Percentiles rank a stretch among this genome's conserved stretches.
These are phyloP conservation scores for Pipistrellus nathusii DNA, from an alignment of 2,797 vertebrate genomes.

Conservation along the genomic window DNA sequence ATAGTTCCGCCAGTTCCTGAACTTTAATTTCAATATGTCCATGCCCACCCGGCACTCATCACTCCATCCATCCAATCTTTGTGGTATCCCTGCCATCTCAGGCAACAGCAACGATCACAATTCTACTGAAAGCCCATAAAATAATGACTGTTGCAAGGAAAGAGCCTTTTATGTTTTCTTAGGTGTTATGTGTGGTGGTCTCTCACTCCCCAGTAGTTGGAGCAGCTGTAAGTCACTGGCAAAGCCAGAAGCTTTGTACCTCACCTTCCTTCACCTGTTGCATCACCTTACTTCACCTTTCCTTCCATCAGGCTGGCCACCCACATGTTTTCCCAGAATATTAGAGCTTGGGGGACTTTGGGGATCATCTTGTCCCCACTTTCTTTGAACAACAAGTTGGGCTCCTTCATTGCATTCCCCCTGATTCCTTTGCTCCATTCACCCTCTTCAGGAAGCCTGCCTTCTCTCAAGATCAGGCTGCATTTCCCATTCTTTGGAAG, in stretches of 20 bases:
- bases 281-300: neutral
- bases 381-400: neutral
- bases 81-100: fast-evolving
- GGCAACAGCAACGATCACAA: fast-evolving
- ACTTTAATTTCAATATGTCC: neutral
- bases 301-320: neutral
- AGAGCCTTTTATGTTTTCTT: neutral
- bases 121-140: neutral
- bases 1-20: neutral
- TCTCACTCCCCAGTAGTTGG: neutral
- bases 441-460: neutral
- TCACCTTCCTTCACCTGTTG: neutral
- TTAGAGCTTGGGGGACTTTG: neutral
- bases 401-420: neutral
- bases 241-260: neutral
- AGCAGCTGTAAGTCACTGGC: neutral
- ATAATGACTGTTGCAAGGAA: neutral
- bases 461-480: neutral
- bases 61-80: neutral
- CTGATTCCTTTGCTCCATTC: neutral
- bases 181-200: fast-evolving
- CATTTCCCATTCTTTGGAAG: neutral
- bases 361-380: neutral
- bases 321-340: neutral
- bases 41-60: neutral